Conservation (phyloP, 2,888 invertebrate genomes). For the Sphaerophoria rueppellii region DNA sequence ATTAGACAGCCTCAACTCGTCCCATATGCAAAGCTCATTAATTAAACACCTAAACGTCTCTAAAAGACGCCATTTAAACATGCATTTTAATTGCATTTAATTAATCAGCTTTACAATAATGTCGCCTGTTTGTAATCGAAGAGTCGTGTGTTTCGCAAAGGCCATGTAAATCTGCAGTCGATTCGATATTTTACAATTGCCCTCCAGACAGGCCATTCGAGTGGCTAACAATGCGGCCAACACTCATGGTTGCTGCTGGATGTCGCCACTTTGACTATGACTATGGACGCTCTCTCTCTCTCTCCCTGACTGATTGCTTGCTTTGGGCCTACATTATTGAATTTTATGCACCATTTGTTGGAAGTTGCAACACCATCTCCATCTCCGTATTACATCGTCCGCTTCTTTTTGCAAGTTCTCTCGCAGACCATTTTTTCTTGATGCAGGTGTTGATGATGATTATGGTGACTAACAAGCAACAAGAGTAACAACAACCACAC, state of each 20-base stretch:
- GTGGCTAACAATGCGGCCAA: conserved; percentile 59
- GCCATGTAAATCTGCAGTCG: conserved; percentile 48
- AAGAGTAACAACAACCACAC: conserved; percentile 56
- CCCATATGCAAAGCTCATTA: conserved; percentile 50
- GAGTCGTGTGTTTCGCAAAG: conserved; percentile 39
- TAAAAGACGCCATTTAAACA: conserved; percentile 68
- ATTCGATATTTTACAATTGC: conserved; percentile 62
- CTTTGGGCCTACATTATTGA: conserved; percentile 69
- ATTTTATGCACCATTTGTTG: conserved; percentile 65
- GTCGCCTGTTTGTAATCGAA: conserved; percentile 33
- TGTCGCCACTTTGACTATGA: conserved; percentile 1
- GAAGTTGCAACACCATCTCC: conserved; percentile 62
- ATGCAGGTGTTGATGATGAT: conserved; percentile 70
- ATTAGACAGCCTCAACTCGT: conserved; percentile 31
- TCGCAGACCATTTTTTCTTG: conserved; percentile 14
- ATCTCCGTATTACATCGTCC: conserved; percentile 33
- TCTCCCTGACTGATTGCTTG: conserved; percentile 56
- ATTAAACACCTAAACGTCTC: conserved; percentile 70
- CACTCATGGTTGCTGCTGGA: conserved; percentile 18
- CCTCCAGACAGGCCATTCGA: conserved; percentile 44
- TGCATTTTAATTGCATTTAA: conserved; percentile 70
- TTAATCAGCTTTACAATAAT: conserved; percentile 58
- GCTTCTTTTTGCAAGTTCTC: conserved; percentile 15
- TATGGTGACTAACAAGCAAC: conserved; percentile 59
- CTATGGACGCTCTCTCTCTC: no score